These are phyloP conservation scores for Passerculus sandwichensis DNA, from an alignment of 2,797 vertebrate species.

Conservation along the genomic window DNA sequence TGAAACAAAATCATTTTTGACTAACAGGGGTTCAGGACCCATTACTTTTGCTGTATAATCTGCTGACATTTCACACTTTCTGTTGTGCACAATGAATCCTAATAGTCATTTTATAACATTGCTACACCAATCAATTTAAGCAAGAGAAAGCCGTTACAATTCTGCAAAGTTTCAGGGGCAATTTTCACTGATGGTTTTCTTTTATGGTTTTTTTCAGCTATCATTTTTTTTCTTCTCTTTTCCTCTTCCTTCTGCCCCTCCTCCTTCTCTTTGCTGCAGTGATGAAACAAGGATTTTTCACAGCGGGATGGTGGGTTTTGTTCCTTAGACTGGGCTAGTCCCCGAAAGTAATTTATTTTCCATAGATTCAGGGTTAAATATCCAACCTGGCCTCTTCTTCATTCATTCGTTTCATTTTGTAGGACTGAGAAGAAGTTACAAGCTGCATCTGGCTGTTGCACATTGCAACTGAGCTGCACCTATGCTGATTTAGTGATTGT, in stretches of 20 bases:
- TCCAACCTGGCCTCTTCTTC: neutral
- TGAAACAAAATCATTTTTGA: constrained; percentile 84
- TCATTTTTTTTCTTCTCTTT: constrained; percentile 40
- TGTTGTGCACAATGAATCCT: constrained; percentile 79
- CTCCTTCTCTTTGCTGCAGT: neutral
- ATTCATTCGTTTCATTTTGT: constrained; percentile 24
- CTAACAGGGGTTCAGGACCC: constrained; percentile 82
- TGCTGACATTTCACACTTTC: constrained; percentile 81
- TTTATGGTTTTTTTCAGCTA: constrained; percentile 61
- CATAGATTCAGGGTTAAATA: neutral
- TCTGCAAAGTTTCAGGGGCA: constrained; percentile 74
- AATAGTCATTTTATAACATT: constrained; percentile 80
- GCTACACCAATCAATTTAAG: constrained; percentile 79
- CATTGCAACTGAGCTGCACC: neutral
- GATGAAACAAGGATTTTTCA: constrained; percentile 56
- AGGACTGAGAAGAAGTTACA: neutral
- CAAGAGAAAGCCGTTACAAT: constrained; percentile 75
- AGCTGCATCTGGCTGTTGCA: neutral
- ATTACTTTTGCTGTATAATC: constrained; percentile 79
- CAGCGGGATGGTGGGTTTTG: constrained; percentile 38
- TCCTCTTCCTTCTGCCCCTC: neutral
- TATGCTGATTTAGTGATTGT: neutral
- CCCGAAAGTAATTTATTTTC: constrained; percentile 36
- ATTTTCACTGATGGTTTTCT: constrained; percentile 75
- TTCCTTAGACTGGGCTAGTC: constrained; percentile 17